Evolutionary conservation across 1,140 invertebrate genomes (phyloP), one percentile per base, ranked within the genome.

Genomic region (Zophobas morio): DNA sequence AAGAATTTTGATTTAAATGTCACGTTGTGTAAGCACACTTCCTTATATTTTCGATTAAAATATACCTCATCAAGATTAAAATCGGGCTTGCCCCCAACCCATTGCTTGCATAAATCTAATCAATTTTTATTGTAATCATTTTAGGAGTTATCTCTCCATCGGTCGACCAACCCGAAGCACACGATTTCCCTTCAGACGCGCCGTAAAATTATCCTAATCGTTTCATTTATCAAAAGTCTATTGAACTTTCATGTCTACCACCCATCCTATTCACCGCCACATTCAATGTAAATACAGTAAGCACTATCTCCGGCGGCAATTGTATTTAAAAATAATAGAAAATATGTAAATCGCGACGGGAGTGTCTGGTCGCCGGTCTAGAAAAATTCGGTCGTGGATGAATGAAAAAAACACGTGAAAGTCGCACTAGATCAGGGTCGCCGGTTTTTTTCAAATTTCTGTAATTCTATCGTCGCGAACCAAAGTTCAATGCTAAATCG

Each of bases 311-410:
- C n/a, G 34, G 60, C 40, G 60, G 42, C 60, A 66, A 66, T 66
- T 66, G 60, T 66, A 42, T 66, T 66, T 60, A 60, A 60, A 60
- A 60, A 39, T 60, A 60, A 66, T 66, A 66, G 60, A 66, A 66
- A 66, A 66, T 66, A 66, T 66, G 60, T 42, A 66, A 66, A 66
- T 66, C 3, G 39, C 4, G 2, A 20, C 49, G 39, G 60, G 60
- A 66, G 60, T 66, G 60, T 42, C 60, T n/a, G n/a, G 49, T 20
- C 6, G 8, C 42, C 49, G n/a, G 40, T 33, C 40, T 66, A 8
- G 6, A 66, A 42, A 36, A 33, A 20, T 66, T 37, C 35, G 56
- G 3, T 60, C 42, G 40, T 66, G 37, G 60, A 66, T 42, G 60
- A 66, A 32, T 42, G 60, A 60, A 60, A 60, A 54, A 54, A 20